Percentiles rank a stretch among this genome's conserved stretches.
phyloP scores from a whole-genome alignment of 2,797 vertebrate species.

The Anas capensis region DNA sequence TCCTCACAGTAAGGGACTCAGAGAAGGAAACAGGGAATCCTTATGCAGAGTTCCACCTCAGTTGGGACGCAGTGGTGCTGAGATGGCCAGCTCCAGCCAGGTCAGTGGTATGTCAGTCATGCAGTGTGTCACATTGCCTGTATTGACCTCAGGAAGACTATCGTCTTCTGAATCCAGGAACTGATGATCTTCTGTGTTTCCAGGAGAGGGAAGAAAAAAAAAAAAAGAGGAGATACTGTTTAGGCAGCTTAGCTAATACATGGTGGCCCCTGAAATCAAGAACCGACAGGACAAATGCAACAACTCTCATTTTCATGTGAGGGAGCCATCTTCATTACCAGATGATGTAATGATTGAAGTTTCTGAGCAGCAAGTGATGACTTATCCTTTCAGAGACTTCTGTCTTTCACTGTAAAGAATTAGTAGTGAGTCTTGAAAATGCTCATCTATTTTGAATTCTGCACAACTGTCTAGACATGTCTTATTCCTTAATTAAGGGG shows the following conservation, averaged over 20 bases:
- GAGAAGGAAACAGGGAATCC: slow-evolving; percentile 73
- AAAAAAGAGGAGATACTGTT: background rate
- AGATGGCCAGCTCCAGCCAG: slow-evolving; percentile 72
- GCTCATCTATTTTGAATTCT: background rate
- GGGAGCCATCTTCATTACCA: background rate
- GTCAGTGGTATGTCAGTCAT: slow-evolving; percentile 75
- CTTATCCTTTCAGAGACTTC: background rate
- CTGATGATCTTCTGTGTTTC: background rate
- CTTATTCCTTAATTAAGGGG: background rate
- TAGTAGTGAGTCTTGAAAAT: background rate
- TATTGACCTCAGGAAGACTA: slow-evolving; percentile 65
- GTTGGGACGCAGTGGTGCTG: slow-evolving; percentile 65
- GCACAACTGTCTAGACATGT: background rate
- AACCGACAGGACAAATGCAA: background rate
- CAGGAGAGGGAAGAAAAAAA: background rate
- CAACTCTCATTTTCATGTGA: background rate
- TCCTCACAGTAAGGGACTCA: slow-evolving; percentile 74
- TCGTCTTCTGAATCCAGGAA: slow-evolving; percentile 42
- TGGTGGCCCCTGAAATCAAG: background rate
- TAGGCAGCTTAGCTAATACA: background rate
- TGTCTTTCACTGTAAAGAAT: background rate
- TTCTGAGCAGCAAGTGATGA: background rate
- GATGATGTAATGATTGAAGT: background rate
- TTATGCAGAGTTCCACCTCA: slow-evolving; percentile 73
- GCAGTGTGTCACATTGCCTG: slow-evolving; percentile 70